A percentile compares a stretch with the other conserved stretches of the same genome.
Conservation (phyloP, 2,797 vertebrate genomes). For the Streptopelia turtur region DNA sequence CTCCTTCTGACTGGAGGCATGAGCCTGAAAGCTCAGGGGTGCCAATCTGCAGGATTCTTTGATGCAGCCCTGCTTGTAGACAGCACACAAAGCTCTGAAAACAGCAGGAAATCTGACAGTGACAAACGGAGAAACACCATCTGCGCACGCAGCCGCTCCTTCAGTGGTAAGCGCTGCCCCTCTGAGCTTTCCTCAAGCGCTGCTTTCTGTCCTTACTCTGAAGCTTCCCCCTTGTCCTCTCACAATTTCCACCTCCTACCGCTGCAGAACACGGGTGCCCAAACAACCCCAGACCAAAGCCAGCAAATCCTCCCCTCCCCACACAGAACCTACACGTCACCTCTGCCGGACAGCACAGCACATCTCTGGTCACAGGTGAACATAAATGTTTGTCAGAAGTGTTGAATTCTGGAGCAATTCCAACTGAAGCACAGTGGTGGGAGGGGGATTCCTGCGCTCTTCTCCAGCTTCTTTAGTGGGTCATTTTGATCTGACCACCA, state of each 20-base stretch:
- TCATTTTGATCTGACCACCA: neutral
- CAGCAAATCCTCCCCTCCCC: neutral
- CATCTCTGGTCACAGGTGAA: neutral
- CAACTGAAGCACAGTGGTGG: rapidly evolving
- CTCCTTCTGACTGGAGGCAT: neutral
- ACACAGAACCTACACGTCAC: rapidly evolving
- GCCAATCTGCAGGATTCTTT: neutral
- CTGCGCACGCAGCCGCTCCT: neutral
- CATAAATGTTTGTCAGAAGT: neutral
- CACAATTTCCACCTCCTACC: neutral
- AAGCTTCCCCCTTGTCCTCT: neutral
- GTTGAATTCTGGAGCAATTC: neutral
- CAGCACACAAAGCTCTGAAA: neutral
- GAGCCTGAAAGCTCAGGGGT: neutral
- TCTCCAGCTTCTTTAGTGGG: neutral
- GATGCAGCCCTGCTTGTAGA: neutral
- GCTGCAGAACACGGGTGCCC: rapidly evolving
- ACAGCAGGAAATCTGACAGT: neutral
- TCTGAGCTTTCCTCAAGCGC: neutral
- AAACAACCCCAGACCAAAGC: neutral
- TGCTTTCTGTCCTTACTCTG: neutral
- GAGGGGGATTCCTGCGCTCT: neutral
- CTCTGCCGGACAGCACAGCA: neutral
- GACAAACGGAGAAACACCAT: neutral
- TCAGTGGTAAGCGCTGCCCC: neutral